Percentiles rank a stretch among this genome's conserved stretches.
phyloP scores from a whole-genome alignment of 2,113 vertebrate species.

The Campylomormyrus tamandua region DNA sequence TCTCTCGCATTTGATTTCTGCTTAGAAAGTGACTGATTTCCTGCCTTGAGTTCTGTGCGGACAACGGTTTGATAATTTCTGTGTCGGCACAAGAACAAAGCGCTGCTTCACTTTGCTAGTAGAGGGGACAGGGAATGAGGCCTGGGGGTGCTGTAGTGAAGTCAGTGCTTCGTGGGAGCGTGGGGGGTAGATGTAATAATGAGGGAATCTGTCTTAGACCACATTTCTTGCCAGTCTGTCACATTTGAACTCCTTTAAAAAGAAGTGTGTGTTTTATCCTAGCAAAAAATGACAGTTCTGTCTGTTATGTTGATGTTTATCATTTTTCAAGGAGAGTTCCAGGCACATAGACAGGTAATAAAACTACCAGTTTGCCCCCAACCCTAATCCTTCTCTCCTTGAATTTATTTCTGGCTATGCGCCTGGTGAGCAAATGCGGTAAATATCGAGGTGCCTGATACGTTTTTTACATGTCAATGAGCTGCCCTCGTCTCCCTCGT shows the following conservation, averaged over 20 bases:
- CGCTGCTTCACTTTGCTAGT: background rate
- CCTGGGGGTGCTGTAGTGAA: background rate
- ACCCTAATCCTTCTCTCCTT: background rate
- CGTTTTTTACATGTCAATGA: background rate
- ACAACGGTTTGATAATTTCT: background rate
- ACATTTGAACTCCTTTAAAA: background rate
- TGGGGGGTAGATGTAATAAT: background rate
- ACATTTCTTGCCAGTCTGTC: background rate
- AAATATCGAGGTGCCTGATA: background rate
- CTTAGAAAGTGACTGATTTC: background rate
- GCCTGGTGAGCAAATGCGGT: background rate
- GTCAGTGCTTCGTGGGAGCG: background rate
- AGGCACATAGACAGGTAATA: background rate
- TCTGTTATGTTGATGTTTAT: background rate
- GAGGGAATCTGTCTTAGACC: background rate
- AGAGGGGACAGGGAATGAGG: background rate
- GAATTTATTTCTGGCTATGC: background rate
- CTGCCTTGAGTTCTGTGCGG: background rate
- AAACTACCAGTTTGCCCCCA: background rate
- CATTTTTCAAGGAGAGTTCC: background rate
- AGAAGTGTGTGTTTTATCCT: background rate
- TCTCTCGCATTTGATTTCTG: background rate
- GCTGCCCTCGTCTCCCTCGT: conserved; percentile 5
- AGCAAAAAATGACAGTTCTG: background rate
- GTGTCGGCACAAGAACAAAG: background rate